Evolutionary conservation across 2,113 vertebrate species (phyloP), one percentile per base, ranked within the genome.

Genomic region (Nanorana parkeri): DNA sequence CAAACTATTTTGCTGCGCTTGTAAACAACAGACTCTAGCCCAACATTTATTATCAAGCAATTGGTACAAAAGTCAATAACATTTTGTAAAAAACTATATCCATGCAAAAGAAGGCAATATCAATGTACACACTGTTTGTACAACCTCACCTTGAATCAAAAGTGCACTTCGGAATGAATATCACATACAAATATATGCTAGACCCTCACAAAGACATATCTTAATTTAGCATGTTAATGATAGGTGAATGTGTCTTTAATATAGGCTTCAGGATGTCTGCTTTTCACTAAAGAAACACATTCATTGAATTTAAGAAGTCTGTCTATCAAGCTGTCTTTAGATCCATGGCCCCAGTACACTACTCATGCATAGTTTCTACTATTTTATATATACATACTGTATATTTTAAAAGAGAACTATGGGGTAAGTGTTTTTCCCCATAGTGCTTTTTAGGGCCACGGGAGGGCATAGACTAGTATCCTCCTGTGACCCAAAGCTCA

Each of bases 81-180:
- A 60, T 36, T 74, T 29, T 74, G 32, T 74, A 26, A 36, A 29
- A n/a, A 74, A 36, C 8, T 60, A 28, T 60, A 74, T 74, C 71
- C 58, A 74, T 60, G 71, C 55, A 74, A 36, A 15, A 3, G 60
- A 74, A 74, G 26, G 55, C 71, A 60, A 58, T 74, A 74, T 74
- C 71, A 74, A n/a, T 54, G 51, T 29, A 74, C 26, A 75, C 29
- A 41, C 21, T 75, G 72, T 75, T 75, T 60, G 71, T 74, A 74
- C 54, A 75, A 61, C 55, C 72, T 75, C 55, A 60, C 72, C 72
- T 61, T 75, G 55, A 60, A 75, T 75, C 72, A 60, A 20, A 75
- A 75, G 72, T 60, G 72, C 29, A 75, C 28, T 41, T 75, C 72
- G 61, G 26, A 61, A 75, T 60, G 69, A 73, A 55, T 73, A 73